Base-by-base conservation (phyloP, 2,113 vertebrate species). In the Plestiodon gilberti region DNA sequence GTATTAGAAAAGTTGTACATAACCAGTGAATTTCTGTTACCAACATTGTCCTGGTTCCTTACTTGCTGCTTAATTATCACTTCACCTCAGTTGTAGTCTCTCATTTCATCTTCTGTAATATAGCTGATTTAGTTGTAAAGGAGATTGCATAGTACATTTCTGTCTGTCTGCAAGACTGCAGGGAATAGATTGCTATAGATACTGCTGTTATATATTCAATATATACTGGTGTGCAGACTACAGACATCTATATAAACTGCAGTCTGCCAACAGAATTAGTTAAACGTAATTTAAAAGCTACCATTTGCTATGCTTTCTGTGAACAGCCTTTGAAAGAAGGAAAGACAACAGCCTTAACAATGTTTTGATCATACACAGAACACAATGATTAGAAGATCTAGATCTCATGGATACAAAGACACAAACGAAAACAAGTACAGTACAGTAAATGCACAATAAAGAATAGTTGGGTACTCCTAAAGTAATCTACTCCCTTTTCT, bases 91-190 rank as follows among this genome's bases (percentile, higher is more conserved):
- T 1, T 88, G 78, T 81, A 89, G 71, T 70, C 81, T 89, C 40
- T 93, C 8, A 23, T 76, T 93, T 89, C 25, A 78, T 89, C 71
- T 90, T 89, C 88, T 91, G 73, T 76, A 93, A 80, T 85, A 93
- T 55, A 67, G 78, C 76, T 94, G 83, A 93, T 65, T 22, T 20
- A 88, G 43, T 84, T 90, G 84, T 59, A 91, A 90, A 88, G 67
- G 78, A 64, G 65, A n/a, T 86, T 84, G 80, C 7, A 62, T 6
- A 81, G 25, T 1, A 13, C 91, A 91, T 77, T 86, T 93, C 43
- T 89, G 52, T 93, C 43, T 89, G 52, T 81, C 33, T 79, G 78
- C 8, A 87, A 89, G 89, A 52, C 17, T 86, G 83, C 28, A 64
- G 85, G 48, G 30, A 77, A 91, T 85, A 77, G 69, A 87, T 28